Evolutionary conservation across 2,888 invertebrate species (phyloP).

Genomic region (Carabus problematicus): DNA sequence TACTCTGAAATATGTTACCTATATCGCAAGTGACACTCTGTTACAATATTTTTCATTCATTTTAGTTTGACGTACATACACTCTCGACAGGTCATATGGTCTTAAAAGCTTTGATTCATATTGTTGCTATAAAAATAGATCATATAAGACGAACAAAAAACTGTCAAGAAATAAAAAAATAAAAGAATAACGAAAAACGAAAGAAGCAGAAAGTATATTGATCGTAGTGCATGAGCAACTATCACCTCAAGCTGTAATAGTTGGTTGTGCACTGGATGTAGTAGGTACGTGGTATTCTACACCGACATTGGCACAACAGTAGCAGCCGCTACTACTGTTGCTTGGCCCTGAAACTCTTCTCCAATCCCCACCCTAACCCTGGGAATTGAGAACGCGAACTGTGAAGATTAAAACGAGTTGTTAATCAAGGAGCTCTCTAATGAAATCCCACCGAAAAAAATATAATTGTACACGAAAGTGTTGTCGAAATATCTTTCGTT

Average conservation of each 20-base stretch:
- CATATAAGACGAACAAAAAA: conserved; percentile 25
- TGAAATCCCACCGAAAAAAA: conserved; percentile 37
- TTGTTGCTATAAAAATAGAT: conserved; percentile 23
- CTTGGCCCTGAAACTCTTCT: background rate
- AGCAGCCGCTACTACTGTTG: background rate
- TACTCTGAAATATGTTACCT: too few relatives aligned
- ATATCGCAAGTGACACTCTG: background rate
- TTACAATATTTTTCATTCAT: conserved; percentile 23
- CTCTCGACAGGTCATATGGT: conserved; percentile 21
- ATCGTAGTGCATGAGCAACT: too few relatives aligned
- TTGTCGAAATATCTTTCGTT: conserved; percentile 32
- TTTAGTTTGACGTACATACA: conserved; percentile 15
- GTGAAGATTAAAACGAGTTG: conserved; percentile 40
- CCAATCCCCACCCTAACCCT: conserved; percentile 1
- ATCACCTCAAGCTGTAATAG: too few relatives aligned
- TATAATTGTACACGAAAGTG: conserved; percentile 34
- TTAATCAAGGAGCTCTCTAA: conserved; percentile 38
- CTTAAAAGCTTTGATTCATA: conserved; percentile 37
- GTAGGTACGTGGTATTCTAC: background rate
- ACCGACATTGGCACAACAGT: background rate
- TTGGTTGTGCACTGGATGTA: too few relatives aligned
- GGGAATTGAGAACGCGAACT: conserved; percentile 18
- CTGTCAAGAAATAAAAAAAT: conserved; percentile 22
- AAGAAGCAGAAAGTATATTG: too few relatives aligned
- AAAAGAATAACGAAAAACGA: conserved; percentile 2